These are phyloP conservation scores for Larimichthys crocea DNA, from an alignment of 2,113 vertebrate genomes.

Conservation along the genomic window DNA sequence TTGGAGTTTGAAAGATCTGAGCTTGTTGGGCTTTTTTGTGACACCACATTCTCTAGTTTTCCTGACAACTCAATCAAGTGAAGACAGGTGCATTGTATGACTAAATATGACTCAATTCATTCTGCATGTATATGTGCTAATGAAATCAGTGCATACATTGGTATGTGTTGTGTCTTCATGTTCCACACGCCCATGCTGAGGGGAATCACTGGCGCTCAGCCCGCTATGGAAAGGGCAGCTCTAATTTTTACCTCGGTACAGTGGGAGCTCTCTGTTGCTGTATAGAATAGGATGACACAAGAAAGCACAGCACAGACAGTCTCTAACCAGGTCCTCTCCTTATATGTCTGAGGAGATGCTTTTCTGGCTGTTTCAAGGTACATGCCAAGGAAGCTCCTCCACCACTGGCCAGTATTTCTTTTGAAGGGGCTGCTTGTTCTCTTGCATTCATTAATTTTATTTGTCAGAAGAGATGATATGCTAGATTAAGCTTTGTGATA, in stretches of 20 bases:
- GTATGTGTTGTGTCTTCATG: not conserved
- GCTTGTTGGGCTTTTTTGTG: not conserved
- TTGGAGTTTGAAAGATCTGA: constrained; percentile 16
- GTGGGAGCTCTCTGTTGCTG: constrained; percentile 24
- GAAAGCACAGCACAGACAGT: constrained; percentile 39
- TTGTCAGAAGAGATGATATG: constrained; percentile 31
- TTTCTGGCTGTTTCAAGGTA: constrained; percentile 45
- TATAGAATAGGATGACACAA: constrained; percentile 47
- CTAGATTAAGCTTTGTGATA: constrained; percentile 4
- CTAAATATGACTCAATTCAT: not conserved
- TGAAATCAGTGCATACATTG: not conserved
- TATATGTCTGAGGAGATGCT: constrained; percentile 73
- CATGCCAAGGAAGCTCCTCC: constrained; percentile 65
- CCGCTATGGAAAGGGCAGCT: constrained; percentile 30
- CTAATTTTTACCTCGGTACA: constrained; percentile 25
- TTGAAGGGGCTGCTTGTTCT: constrained; percentile 38
- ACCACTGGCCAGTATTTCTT: constrained; percentile 38
- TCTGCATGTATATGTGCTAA: not conserved
- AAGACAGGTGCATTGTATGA: not conserved
- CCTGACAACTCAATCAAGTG: not conserved
- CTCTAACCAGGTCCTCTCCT: constrained; percentile 62
- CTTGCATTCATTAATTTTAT: constrained; percentile 44
- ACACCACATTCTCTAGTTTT: constrained; percentile 2
- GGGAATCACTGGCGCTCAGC: constrained; percentile 12
- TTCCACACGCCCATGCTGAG: not conserved